These are phyloP conservation scores for Corythucha ciliata DNA, from an alignment of 2,888 invertebrate genomes.

Conservation along the genomic window DNA sequence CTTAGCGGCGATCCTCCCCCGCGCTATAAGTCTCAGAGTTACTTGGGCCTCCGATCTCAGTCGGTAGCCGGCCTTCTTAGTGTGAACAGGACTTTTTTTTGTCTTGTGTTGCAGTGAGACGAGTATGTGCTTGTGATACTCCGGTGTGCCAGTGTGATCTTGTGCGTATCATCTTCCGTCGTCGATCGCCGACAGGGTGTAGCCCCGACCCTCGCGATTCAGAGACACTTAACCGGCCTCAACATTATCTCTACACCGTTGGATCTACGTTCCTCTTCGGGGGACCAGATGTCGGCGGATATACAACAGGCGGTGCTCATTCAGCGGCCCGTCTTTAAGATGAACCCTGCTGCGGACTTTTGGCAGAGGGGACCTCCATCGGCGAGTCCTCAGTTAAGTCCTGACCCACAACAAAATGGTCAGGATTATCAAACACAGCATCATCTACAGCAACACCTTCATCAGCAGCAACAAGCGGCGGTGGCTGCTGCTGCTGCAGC, in stretches of 20 bases:
- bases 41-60: slow-evolving; percentile 27
- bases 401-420: slow-evolving; percentile 29
- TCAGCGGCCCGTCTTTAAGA: slow-evolving; percentile 40
- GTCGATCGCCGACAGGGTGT: not conserved
- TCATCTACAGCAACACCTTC: slow-evolving; percentile 37
- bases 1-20: no score
- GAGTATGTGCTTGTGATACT: slow-evolving; percentile 23
- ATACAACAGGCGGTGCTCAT: slow-evolving; percentile 37
- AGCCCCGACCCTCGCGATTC: not conserved
- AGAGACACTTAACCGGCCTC: slow-evolving; percentile 26
- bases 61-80: slow-evolving; percentile 25
- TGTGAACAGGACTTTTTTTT: slow-evolving; percentile 15
- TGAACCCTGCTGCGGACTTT: slow-evolving; percentile 40
- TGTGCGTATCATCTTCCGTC: slow-evolving; percentile 14
- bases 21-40: slow-evolving; percentile 30
- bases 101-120: slow-evolving; percentile 8
- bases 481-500: slow-evolving; percentile 33
- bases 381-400: slow-evolving; percentile 25
- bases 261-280: slow-evolving; percentile 39
- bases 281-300: slow-evolving; percentile 37
- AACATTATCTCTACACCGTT: slow-evolving; percentile 39
- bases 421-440: slow-evolving; percentile 30
- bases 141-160: slow-evolving; percentile 22
- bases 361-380: slow-evolving; percentile 42
- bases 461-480: slow-evolving; percentile 37